phyloP scores from a whole-genome alignment of 2,888 invertebrate genomes.

The Ophion ventricosus region DNA sequence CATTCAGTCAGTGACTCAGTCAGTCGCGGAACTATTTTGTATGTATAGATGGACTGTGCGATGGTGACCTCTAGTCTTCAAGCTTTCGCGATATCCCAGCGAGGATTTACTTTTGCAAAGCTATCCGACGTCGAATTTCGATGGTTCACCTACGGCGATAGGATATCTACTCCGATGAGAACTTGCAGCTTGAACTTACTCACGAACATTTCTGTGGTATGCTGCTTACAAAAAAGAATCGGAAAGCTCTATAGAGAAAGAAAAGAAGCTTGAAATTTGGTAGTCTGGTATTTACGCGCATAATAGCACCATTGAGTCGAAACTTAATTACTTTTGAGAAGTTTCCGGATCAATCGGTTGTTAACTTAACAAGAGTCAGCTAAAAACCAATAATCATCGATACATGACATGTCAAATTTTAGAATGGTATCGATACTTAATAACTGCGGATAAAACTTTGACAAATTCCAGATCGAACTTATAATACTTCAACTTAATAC shows the following conservation, averaged over 20 bases:
- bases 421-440: too few relatives aligned
- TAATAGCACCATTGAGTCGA: too few relatives aligned
- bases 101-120: constrained; percentile 56
- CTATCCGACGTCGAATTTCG: constrained; percentile 42
- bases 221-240: background rate
- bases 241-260: background rate
- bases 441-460: too few relatives aligned
- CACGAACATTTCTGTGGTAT: background rate
- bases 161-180: background rate
- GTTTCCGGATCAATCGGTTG: too few relatives aligned
- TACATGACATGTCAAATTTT: too few relatives aligned
- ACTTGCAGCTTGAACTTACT: background rate
- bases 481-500: too few relatives aligned
- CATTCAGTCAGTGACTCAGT: too few relatives aligned
- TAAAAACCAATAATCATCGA: too few relatives aligned
- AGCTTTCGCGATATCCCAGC: constrained; percentile 31
- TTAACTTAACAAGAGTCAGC: too few relatives aligned
- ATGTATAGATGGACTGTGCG: constrained; percentile 19
- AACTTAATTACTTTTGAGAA: too few relatives aligned
- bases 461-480: too few relatives aligned
- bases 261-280: background rate
- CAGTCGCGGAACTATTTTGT: too few relatives aligned
- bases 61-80: constrained; percentile 63
- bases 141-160: constrained; percentile 71
- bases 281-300: background rate